These are phyloP conservation scores for Chrysogorgia sp. DNA, from an alignment of 92 coral and sea anemone species.

Conservation along the genomic window DNA sequence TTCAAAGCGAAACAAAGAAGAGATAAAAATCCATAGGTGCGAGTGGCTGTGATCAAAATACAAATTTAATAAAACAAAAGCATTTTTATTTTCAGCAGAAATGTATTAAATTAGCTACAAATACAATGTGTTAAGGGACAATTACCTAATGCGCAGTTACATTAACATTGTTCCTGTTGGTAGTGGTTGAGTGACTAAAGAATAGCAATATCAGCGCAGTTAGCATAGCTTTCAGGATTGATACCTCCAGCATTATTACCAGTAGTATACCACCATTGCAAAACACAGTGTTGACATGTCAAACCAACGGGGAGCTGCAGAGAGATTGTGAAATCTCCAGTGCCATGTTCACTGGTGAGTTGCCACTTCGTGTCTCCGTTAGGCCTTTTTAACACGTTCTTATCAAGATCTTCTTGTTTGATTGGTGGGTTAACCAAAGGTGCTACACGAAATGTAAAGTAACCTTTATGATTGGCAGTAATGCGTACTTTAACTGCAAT, in stretches of 20 bases:
- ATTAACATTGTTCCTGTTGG: neutral
- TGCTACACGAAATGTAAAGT: slow-evolving; percentile 77
- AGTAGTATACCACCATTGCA: slow-evolving; percentile 97
- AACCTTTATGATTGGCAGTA: slow-evolving; percentile 79
- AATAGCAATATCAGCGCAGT: slow-evolving; percentile 67
- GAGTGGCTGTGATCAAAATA: no score
- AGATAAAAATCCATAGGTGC: no score
- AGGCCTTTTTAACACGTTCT: slow-evolving; percentile 57
- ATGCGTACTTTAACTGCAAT: slow-evolving; percentile 56
- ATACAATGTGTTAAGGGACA: neutral
- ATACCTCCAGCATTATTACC: slow-evolving; percentile 81
- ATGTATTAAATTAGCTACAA: no score
- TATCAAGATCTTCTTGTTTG: slow-evolving; percentile 72
- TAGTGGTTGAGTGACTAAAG: neutral
- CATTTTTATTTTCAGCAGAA: no score
- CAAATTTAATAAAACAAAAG: no score
- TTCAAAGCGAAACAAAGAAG: no score
- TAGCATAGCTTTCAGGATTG: slow-evolving; percentile 61
- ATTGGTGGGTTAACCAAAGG: slow-evolving; percentile 69
- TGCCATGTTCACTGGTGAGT: slow-evolving; percentile 2
- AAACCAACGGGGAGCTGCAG: slow-evolving; percentile 72
- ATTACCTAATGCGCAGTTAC: neutral
- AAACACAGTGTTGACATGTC: slow-evolving; percentile 86
- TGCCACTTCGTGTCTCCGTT: slow-evolving; percentile 53
- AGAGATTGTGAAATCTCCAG: slow-evolving; percentile 47